phyloP scores from a whole-genome alignment of 1,140 invertebrate genomes.

The Triops cancriformis region DNA sequence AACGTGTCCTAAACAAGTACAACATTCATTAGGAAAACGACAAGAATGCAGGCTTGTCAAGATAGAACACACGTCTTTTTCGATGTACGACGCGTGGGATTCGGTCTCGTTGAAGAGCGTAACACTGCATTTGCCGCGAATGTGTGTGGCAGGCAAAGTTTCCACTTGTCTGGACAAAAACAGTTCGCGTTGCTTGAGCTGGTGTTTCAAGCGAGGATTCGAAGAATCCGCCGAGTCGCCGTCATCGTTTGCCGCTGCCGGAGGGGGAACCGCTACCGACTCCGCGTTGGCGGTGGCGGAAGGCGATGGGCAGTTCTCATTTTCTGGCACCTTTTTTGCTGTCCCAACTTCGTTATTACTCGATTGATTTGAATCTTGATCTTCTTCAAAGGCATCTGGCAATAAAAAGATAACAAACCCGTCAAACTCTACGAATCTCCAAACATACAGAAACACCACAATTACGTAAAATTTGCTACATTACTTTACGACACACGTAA shows the following conservation, averaged over 20 bases:
- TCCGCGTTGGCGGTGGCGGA: not conserved
- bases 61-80: conserved; percentile 72
- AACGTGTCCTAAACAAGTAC: conserved; percentile 72
- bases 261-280: not conserved
- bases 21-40: conserved; percentile 8
- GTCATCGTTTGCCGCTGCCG: not conserved
- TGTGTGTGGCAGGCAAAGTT: conserved; percentile 94
- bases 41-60: not conserved
- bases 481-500: not conserved
- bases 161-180: conserved; percentile 97
- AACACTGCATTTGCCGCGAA: conserved; percentile 96
- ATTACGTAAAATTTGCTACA: not conserved
- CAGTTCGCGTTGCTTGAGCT: conserved; percentile 93
- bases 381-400: conserved; percentile 52
- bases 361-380: conserved; percentile 37
- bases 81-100: conserved; percentile 86
- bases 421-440: not conserved
- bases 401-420: conserved; percentile 27
- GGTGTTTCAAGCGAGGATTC: conserved; percentile 64
- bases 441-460: not conserved
- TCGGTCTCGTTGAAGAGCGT: conserved; percentile 97
- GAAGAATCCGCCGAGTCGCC: not conserved
- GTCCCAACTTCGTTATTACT: conserved; percentile 28
- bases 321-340: conserved; percentile 26
- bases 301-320: not conserved